A percentile compares a stretch with the other conserved stretches of the same genome.
Conservation (phyloP, 2,888 invertebrate species). For the Galerucella nymphaeae region DNA sequence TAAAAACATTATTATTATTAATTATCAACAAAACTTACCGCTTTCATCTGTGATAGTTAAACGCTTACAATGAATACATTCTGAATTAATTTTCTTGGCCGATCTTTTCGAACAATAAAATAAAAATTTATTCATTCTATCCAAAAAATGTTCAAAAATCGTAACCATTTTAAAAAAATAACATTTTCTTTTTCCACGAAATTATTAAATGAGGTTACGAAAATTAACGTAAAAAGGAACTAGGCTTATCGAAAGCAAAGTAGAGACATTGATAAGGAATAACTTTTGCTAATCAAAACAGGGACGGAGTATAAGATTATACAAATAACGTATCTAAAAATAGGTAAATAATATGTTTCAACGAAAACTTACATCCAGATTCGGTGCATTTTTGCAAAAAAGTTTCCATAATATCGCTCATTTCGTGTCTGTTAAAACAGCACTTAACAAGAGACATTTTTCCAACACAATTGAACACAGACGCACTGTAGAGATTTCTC, state of each 20-base stretch:
- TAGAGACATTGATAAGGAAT: not conserved
- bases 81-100: not conserved
- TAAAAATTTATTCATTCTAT: slow-evolving; percentile 1
- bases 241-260: not conserved
- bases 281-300: slow-evolving; percentile 3
- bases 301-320: not conserved
- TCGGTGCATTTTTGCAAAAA: slow-evolving; percentile 84
- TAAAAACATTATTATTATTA: not conserved
- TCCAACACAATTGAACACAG: not conserved
- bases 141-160: not conserved
- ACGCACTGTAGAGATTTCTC: slow-evolving; percentile 6
- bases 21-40: not conserved
- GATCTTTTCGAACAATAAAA: slow-evolving; percentile 5
- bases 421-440: slow-evolving; percentile 81
- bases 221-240: not conserved
- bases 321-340: not conserved
- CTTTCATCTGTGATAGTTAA: slow-evolving; percentile 5
- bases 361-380: slow-evolving; percentile 79
- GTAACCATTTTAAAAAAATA: not conserved
- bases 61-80: slow-evolving; percentile 1
- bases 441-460: slow-evolving; percentile 79
- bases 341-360: no score
- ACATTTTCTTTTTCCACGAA: not conserved
- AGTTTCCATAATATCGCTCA: slow-evolving; percentile 80
- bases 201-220: not conserved